Base-by-base conservation (phyloP, 2,888 invertebrate genomes). In the Plagiodera versicolora region DNA sequence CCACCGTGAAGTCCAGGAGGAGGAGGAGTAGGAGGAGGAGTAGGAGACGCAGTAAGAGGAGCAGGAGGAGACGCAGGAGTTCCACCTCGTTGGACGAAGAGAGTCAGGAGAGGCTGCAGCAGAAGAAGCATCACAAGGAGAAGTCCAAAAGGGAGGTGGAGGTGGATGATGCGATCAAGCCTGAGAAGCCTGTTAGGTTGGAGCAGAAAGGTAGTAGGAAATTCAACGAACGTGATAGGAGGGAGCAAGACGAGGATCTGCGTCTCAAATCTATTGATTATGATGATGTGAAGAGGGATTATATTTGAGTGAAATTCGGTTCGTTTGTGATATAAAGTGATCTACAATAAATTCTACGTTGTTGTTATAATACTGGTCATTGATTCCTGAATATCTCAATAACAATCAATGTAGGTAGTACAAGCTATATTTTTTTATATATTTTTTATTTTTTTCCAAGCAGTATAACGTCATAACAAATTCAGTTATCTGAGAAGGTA, bases 261-360 rank as follows among this genome's bases (percentile, higher is more conserved):
- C 51, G 52, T 46, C 32, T 51, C 19, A 58, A 52, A 32, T 46
- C 51, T n/a, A 17, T 45, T 20, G 58, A 47, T 58, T 51, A 52
- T 16, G 58, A 58, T 32, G 52, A 51, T 32, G 8, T 52, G 18
- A 46, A 45, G 46, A 51, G 58, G 10, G 58, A 58, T 47, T 58
- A 58, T 46, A 58, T 58, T 10, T 58, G 44, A 58, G 47, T 49
- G 14, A n/a, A 24, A 1, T 52, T 19, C 35, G 8, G 8, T 9
- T 39, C 6, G 14, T 32, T 39, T 39, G 11, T 39, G n/a, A 14
- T 39, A 11, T 1, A 18, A 47, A 11, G 19, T 18, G 11, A 18
- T 16, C 16, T 47, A 10, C 17, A 49, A 28, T 24, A 24, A 20
- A 24, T 49, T 28, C 6, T 18, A 8, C n/a, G 28, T 28, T 48